phyloP scores from a whole-genome alignment of 2,113 vertebrate genomes.

The Scortum barcoo region DNA sequence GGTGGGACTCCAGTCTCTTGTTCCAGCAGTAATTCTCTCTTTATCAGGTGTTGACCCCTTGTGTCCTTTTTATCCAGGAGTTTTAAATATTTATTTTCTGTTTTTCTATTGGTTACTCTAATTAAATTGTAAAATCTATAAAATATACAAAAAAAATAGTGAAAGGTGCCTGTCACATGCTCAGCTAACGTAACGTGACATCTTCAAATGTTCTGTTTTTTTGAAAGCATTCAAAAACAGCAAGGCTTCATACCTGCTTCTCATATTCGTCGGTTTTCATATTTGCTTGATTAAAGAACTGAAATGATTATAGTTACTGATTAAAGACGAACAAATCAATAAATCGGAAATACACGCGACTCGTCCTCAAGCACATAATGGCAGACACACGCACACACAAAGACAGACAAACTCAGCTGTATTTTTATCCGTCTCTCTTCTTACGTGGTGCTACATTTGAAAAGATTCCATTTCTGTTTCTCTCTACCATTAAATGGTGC shows the following conservation, averaged over 20 bases:
- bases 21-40: background rate
- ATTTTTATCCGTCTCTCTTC: background rate
- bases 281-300: background rate
- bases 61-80: background rate
- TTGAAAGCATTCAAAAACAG: background rate
- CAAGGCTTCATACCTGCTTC: background rate
- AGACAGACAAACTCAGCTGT: background rate
- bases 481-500: slow-evolving; percentile 18
- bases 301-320: too few species aligned
- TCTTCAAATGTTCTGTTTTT: background rate
- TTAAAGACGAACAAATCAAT: background rate
- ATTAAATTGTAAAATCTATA: background rate
- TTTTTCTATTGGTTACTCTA: background rate
- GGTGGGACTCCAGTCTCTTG: background rate
- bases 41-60: background rate
- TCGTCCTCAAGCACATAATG: background rate
- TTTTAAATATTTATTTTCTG: background rate
- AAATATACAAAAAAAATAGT: background rate
- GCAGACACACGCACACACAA: background rate
- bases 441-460: background rate
- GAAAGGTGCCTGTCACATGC: background rate
- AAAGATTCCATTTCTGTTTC: slow-evolving; percentile 14
- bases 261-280: too few species aligned
- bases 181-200: background rate
- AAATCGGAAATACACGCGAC: background rate